Conservation (phyloP, 2,888 invertebrate species). For the Hirtodrosophila confusa region DNA sequence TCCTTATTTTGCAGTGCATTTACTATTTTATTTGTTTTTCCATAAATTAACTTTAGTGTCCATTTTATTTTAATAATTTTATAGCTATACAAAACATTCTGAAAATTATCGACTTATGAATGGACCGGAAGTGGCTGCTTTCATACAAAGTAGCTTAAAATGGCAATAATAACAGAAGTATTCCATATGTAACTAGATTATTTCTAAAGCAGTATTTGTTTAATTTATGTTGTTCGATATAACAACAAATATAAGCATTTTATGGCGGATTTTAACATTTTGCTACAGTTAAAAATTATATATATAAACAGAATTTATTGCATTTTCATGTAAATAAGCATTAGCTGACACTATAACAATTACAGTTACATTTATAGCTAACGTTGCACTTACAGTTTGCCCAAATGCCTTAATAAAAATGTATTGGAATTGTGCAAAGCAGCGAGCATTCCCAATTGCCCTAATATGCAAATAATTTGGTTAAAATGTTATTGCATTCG, state of each 20-base stretch:
- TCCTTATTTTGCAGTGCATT: too few relatives aligned
- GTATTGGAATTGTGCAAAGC: conserved; percentile 40
- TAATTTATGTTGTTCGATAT: conserved; percentile 1
- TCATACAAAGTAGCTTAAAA: not conserved
- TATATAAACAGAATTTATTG: conserved; percentile 24
- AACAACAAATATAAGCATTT: not conserved
- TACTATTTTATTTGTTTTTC: too few relatives aligned
- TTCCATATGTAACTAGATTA: not conserved
- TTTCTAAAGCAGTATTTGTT: not conserved
- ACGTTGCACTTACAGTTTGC: conserved; percentile 18
- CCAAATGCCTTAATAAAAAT: conserved; percentile 43
- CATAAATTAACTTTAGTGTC: too few relatives aligned
- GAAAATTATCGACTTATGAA: too few relatives aligned
- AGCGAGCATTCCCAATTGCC: conserved; percentile 32
- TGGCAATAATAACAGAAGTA: not conserved
- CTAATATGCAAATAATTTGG: conserved; percentile 67
- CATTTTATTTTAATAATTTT: too few relatives aligned
- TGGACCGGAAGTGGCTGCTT: too few relatives aligned
- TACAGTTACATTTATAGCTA: conserved; percentile 9
- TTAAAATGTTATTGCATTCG: conserved; percentile 64
- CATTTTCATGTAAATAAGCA: conserved; percentile 41
- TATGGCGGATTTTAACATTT: not conserved
- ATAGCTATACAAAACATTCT: too few relatives aligned
- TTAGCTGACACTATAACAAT: conserved; percentile 12
- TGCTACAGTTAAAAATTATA: not conserved